Base-by-base conservation (phyloP, 2,797 vertebrate genomes). In the Gambusia yucatana region DNA sequence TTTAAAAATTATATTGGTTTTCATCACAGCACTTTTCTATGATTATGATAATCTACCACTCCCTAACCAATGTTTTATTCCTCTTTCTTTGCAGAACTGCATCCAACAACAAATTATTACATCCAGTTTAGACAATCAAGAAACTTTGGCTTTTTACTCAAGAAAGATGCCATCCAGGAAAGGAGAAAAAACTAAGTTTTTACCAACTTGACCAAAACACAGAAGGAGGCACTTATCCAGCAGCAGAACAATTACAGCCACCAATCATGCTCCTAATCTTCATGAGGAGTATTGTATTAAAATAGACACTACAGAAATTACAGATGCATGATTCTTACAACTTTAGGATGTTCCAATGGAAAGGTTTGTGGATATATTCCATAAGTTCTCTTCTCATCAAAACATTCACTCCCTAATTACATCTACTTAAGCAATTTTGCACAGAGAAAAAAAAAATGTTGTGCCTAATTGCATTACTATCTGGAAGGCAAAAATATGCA, bases 391-490 rank as follows among this genome's bases (percentile, higher is more conserved):
- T 89, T 92, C 82, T 85, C 82, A 87, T 94, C 92, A 92, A 94
- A 92, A 90, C 89, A 91, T 91, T 92, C 88, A 78, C 88, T 90
- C 87, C 84, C 91, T 95, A 95, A 95, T 95, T 95, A 95, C 92
- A 94, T 93, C 93, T 92, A 93, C 92, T 95, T 94, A 92, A 93
- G 94, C 91, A 93, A 95, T 95, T 96, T 95, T 92, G 89, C 85
- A 10, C 65, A 33, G 78, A 72, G 82, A 89, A 85, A 86, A 88
- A 84, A 88, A 92, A 84, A 89, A 72, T 87, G 90, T 92, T 93
- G 90, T 89, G 89, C 88, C 94, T 96, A 96, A 96, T 96, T 96
- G 94, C 96, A 95, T 96, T 95, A 95, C 94, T 96, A 95, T 96
- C 95, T 95, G 93, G 87, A 94, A 94, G 93, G 94, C 85, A 95